These are phyloP conservation scores for Zaprionus lineosus DNA, from an alignment of 2,888 invertebrate species.

Conservation along the genomic window DNA sequence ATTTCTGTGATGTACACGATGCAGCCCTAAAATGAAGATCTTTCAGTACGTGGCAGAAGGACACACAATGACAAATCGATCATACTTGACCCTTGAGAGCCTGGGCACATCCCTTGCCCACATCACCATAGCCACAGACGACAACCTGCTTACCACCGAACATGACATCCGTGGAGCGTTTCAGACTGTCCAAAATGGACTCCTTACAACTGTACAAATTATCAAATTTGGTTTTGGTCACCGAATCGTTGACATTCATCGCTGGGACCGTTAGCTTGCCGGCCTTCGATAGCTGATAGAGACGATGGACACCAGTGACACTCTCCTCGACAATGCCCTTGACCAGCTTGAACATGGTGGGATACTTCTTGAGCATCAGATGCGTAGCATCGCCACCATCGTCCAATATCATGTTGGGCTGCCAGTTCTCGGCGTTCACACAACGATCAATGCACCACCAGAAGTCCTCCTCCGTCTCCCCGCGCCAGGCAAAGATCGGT, in stretches of 20 bases:
- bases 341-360: slow-evolving; percentile 95
- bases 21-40: slow-evolving; percentile 86
- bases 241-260: slow-evolving; percentile 99
- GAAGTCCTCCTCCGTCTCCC: slow-evolving; percentile 98
- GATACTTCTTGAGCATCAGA: slow-evolving; percentile 97
- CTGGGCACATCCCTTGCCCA: slow-evolving; percentile 98
- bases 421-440: slow-evolving; percentile 95
- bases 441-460: slow-evolving; percentile 99
- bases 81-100: slow-evolving; percentile 90
- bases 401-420: slow-evolving; percentile 98
- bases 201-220: slow-evolving; percentile 98
- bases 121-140: slow-evolving; percentile 98
- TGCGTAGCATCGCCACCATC: slow-evolving; percentile 99
- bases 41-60: neutral
- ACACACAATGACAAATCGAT: too few relatives aligned
- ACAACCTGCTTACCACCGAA: slow-evolving; percentile 98
- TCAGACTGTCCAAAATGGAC: slow-evolving; percentile 90
- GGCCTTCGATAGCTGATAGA: slow-evolving; percentile 97
- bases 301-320: slow-evolving; percentile 98
- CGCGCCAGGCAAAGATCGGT: slow-evolving; percentile 97
- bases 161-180: slow-evolving; percentile 90
- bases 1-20: slow-evolving; percentile 95
- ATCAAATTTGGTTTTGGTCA: slow-evolving; percentile 99
- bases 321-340: slow-evolving; percentile 99
- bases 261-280: slow-evolving; percentile 97